Conservation (phyloP, 2,113 vertebrate species). For the Indicator maculatus region DNA sequence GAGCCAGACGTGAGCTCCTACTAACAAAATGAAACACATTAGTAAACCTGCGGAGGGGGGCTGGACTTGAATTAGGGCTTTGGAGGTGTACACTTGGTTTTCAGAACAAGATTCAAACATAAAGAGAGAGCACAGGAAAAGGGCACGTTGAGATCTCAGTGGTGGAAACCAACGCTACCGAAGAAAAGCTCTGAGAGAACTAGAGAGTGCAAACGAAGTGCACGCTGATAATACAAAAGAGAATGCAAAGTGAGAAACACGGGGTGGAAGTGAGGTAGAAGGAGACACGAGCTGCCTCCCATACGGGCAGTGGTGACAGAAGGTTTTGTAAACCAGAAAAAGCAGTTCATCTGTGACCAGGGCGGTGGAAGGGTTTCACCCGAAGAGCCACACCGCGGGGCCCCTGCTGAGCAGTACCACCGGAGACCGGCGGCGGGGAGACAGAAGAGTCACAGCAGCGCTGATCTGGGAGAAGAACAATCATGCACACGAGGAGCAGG, state of each 20-base stretch:
- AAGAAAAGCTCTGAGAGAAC: background rate
- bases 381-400: background rate
- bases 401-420: no score
- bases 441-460: background rate
- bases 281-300: no score
- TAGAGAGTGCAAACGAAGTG: rapidly evolving
- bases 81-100: background rate
- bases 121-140: no score
- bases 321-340: no score
- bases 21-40: rapidly evolving
- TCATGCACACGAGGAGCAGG: rapidly evolving
- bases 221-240: rapidly evolving
- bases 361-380: background rate
- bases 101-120: rapidly evolving
- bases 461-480: no score
- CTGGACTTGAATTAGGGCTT: background rate
- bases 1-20: rapidly evolving
- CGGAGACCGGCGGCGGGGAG: no score
- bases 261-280: background rate
- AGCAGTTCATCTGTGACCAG: no score
- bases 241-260: background rate
- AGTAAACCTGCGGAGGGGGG: background rate
- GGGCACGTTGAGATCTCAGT: background rate
- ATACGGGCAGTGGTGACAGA: rapidly evolving
- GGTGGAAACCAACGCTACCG: rapidly evolving